Conservation (phyloP, 1,140 invertebrate species). For the Zaprionus ornatus region DNA sequence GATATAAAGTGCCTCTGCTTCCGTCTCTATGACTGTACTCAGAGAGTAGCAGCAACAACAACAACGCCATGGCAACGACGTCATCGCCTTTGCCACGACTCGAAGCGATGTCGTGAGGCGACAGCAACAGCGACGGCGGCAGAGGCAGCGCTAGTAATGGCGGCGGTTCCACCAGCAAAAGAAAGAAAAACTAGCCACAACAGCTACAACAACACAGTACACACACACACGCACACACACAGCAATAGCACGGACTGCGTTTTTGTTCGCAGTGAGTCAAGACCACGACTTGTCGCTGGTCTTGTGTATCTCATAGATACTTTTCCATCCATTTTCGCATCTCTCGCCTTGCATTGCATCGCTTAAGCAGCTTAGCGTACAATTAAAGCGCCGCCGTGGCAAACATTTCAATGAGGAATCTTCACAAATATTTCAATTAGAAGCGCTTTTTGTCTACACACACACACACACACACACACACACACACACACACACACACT, state of each 20-base stretch:
- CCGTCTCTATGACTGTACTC: slow-evolving; percentile 71
- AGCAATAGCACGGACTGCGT: slow-evolving; percentile 49
- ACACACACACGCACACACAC: slow-evolving; percentile 42
- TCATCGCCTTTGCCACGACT: slow-evolving; percentile 51
- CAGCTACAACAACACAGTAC: neutral
- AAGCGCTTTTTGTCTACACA: slow-evolving; percentile 2
- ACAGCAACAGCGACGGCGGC: neutral
- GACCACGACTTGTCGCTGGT: slow-evolving; percentile 46
- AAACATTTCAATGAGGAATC: neutral
- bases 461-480: slow-evolving; percentile 1
- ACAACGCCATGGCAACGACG: slow-evolving; percentile 65
- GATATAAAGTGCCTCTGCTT: slow-evolving; percentile 54
- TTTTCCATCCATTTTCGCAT: slow-evolving; percentile 24
- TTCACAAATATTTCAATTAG: slow-evolving; percentile 55
- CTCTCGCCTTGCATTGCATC: neutral
- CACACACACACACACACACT: too few relatives aligned
- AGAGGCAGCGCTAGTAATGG: slow-evolving; percentile 12
- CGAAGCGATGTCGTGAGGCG: slow-evolving; percentile 12
- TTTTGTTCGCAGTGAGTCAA: slow-evolving; percentile 54
- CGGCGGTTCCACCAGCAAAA: neutral
- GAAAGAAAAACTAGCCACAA: slow-evolving; percentile 24
- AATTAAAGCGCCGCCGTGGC: slow-evolving; percentile 12
- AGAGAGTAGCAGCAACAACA: slow-evolving; percentile 8
- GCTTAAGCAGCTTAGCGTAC: slow-evolving; percentile 23
- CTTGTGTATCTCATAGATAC: slow-evolving; percentile 59